phyloP scores from a whole-genome alignment of 2,888 invertebrate species.

The Cheilosia variabilis region DNA sequence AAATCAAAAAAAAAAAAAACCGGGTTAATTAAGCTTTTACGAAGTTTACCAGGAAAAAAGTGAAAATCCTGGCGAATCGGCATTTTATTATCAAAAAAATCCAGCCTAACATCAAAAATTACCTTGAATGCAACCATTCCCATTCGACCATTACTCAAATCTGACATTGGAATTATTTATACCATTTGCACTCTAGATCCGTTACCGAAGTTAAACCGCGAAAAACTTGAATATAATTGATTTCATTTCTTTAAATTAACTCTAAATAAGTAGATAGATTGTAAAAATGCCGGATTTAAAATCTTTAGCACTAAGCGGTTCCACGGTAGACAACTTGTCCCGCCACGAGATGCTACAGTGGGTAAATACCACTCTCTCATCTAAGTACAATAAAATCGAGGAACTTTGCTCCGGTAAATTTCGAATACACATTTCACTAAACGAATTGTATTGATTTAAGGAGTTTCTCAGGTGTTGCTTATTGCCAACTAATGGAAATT shows the following conservation, averaged over 20 bases:
- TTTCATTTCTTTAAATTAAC: neutral
- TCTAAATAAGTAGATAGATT: neutral
- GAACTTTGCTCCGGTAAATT: slow-evolving; percentile 92
- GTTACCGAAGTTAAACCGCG: slow-evolving; percentile 52
- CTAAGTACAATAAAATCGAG: slow-evolving; percentile 97
- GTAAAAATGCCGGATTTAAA: slow-evolving; percentile 57
- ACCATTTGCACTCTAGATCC: slow-evolving; percentile 35
- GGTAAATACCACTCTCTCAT: slow-evolving; percentile 98
- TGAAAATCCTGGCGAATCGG: no score
- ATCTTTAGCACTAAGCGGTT: slow-evolving; percentile 25
- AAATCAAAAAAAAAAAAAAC: no score
- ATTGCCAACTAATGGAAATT: slow-evolving; percentile 99
- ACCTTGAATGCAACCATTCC: slow-evolving; percentile 11
- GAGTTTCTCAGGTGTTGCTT: slow-evolving; percentile 91
- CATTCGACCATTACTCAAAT: slow-evolving; percentile 30
- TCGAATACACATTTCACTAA: neutral
- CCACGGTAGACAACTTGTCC: slow-evolving; percentile 89
- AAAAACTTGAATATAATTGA: slow-evolving; percentile 14
- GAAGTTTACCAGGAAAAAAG: no score
- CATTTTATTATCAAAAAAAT: no score
- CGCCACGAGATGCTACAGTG: slow-evolving; percentile 99
- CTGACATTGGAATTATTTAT: slow-evolving; percentile 44
- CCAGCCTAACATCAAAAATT: no score
- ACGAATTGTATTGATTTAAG: neutral
- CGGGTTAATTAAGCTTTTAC: no score